phyloP scores from a whole-genome alignment of 2,888 invertebrate species.

The Mythimna lalbum region DNA sequence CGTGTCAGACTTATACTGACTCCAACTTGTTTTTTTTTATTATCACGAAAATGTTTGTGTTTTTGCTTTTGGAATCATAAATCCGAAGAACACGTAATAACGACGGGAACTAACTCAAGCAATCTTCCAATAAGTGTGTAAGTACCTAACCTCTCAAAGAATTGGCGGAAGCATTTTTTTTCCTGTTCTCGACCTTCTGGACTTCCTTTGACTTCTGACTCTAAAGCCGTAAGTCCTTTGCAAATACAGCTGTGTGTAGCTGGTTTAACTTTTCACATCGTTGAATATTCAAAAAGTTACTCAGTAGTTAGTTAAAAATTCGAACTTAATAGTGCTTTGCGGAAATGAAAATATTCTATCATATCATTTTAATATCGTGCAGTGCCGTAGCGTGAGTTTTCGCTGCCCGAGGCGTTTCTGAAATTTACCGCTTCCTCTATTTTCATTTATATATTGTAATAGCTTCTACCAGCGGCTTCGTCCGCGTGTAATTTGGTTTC shows the following conservation, averaged over 20 bases:
- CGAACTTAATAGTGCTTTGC: not conserved
- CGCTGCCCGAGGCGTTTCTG: too few relatives aligned
- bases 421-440: too few relatives aligned
- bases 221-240: constrained; percentile 25
- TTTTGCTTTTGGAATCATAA: not conserved
- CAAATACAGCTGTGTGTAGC: constrained; percentile 37
- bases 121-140: not conserved
- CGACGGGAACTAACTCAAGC: not conserved
- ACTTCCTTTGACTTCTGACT: constrained; percentile 10
- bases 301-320: not conserved
- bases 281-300: constrained; percentile 31
- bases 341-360: not conserved
- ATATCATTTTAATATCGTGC: not conserved
- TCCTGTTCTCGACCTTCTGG: too few relatives aligned
- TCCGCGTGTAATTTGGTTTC: too few relatives aligned
- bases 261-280: constrained; percentile 43
- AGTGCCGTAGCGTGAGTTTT: too few relatives aligned
- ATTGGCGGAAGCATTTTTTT: not conserved
- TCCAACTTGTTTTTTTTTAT: too few relatives aligned
- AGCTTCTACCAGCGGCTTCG: too few relatives aligned
- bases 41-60: too few relatives aligned
- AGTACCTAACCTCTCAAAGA: constrained; percentile 8
- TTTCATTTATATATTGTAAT: too few relatives aligned
- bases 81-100: not conserved
- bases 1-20: too few relatives aligned